Evolutionary conservation across 2,888 invertebrate species (phyloP).

Genomic region (Agonum fuliginosum): DNA sequence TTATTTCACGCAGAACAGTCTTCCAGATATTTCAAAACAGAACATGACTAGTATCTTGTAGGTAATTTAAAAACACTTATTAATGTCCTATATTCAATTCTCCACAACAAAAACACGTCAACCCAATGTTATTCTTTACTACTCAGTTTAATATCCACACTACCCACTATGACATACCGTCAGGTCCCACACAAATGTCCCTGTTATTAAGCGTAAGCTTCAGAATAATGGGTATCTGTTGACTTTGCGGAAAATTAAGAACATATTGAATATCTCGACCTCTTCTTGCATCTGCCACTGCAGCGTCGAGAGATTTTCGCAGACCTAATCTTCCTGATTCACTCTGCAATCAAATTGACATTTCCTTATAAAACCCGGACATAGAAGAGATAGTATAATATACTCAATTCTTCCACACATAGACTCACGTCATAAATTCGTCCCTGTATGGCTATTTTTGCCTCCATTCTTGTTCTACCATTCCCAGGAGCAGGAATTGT

Average conservation of each 20-base stretch:
- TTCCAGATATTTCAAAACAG: too few species aligned
- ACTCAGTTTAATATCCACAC: too few species aligned
- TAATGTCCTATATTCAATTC: too few species aligned
- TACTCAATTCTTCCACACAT: neutral
- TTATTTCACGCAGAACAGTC: too few species aligned
- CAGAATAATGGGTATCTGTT: neutral
- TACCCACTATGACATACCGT: too few species aligned
- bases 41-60: too few species aligned
- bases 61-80: too few species aligned
- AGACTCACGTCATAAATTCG: conserved; percentile 16
- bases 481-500: conserved; percentile 26
- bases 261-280: conserved; percentile 24
- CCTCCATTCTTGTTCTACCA: conserved; percentile 14
- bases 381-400: too few species aligned
- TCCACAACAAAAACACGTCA: too few species aligned
- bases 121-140: too few species aligned
- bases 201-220: neutral
- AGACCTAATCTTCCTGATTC: neutral
- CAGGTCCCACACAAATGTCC: neutral
- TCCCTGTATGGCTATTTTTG: neutral
- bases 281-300: conserved; percentile 16
- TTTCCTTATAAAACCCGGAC: too few species aligned
- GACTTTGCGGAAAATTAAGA: conserved; percentile 18
- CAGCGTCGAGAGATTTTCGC: conserved; percentile 13
- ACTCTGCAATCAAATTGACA: neutral